These are phyloP conservation scores for Bombus pyrosoma DNA, from an alignment of 1,140 invertebrate genomes.

Conservation along the genomic window DNA sequence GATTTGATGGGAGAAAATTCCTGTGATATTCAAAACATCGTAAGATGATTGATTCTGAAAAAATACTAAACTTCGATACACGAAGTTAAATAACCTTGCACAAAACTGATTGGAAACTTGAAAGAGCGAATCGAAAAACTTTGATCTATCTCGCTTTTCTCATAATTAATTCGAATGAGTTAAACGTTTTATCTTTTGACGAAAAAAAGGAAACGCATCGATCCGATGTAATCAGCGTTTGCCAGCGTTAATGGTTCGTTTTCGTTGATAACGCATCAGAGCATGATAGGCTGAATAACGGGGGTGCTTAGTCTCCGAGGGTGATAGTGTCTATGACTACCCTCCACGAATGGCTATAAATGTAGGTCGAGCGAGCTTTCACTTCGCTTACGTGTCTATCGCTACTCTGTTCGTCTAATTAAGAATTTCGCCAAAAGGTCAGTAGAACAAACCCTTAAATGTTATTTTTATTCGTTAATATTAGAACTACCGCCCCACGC, in stretches of 20 bases:
- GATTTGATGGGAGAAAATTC: not conserved
- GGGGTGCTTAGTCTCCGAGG: slow-evolving; percentile 58
- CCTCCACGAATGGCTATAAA: slow-evolving; percentile 66
- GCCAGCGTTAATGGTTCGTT: slow-evolving; percentile 23
- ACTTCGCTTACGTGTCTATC: slow-evolving; percentile 22
- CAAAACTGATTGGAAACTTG: no score
- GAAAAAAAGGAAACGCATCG: slow-evolving; percentile 5
- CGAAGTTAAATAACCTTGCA: no score
- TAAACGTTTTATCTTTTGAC: not conserved
- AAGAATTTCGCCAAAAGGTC: slow-evolving; percentile 32
- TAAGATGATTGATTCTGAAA: not conserved
- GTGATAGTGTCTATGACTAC: slow-evolving; percentile 76
- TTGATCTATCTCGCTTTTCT: not conserved
- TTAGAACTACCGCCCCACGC: not conserved
- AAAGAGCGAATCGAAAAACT: no score
- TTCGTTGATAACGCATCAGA: slow-evolving; percentile 47
- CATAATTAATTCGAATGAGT: not conserved
- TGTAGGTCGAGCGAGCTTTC: slow-evolving; percentile 57
- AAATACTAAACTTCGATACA: no score
- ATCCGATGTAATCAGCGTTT: slow-evolving; percentile 16
- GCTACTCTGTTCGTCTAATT: slow-evolving; percentile 29
- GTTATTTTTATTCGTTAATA: slow-evolving; percentile 13
- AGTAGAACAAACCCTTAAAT: slow-evolving; percentile 25
- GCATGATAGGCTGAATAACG: slow-evolving; percentile 54
- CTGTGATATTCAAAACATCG: not conserved